Evolutionary conservation across 1,140 invertebrate species (phyloP).

Genomic region (Cydia fagiglandana): DNA sequence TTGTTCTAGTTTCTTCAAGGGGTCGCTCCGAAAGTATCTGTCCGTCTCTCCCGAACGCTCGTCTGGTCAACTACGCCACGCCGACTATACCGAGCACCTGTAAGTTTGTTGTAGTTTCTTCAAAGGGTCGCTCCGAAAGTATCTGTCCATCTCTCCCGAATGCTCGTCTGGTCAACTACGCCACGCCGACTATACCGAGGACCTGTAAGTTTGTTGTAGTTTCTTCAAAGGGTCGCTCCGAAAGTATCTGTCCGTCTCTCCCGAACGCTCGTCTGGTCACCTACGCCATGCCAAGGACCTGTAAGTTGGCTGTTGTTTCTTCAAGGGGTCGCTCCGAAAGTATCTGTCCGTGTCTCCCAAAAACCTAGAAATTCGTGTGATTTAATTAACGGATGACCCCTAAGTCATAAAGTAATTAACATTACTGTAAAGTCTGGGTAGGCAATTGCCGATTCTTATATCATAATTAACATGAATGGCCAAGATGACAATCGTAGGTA

Average conservation of each 20-base stretch:
- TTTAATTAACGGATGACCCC: too few relatives aligned
- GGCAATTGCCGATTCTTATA: too few relatives aligned
- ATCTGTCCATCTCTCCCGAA: conserved; percentile 51
- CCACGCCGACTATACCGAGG: conserved; percentile 47
- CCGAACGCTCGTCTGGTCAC: conserved; percentile 52
- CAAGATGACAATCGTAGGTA: too few relatives aligned
- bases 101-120: conserved; percentile 36
- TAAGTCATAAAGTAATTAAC: too few relatives aligned
- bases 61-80: conserved; percentile 51
- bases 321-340: conserved; percentile 56
- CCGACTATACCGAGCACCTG: conserved; percentile 48
- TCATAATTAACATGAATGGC: too few relatives aligned
- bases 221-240: conserved; percentile 51
- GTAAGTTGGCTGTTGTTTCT: conserved; percentile 36
- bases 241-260: conserved; percentile 53
- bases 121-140: conserved; percentile 58
- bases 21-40: conserved; percentile 61
- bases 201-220: conserved; percentile 42
- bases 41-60: conserved; percentile 50
- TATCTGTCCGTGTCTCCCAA: conserved; percentile 50
- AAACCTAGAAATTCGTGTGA: too few relatives aligned
- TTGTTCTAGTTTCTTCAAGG: conserved; percentile 30
- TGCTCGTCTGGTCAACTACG: conserved; percentile 54
- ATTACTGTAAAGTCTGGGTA: too few relatives aligned
- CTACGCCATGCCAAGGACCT: conserved; percentile 48